Evolutionary conservation across 2,797 vertebrate species (phyloP).

Genomic region (Oryzias dopingdopingensis): DNA sequence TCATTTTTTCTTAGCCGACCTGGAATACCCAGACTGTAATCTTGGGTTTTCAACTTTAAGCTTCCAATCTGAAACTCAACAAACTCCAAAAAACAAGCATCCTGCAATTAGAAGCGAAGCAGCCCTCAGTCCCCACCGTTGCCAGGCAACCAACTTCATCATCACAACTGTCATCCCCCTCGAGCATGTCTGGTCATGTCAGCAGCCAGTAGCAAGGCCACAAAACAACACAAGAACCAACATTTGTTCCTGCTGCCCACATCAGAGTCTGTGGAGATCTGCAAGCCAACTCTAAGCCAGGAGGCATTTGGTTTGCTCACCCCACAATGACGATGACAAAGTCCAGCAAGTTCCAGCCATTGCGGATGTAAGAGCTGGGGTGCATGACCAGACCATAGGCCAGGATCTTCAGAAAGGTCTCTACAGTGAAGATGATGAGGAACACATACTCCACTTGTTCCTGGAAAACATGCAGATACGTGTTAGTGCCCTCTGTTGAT

Average conservation of each 20-base stretch:
- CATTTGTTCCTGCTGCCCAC: constrained; percentile 8
- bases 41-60: too few species aligned
- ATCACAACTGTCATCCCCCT: constrained; percentile 5
- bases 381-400: constrained; percentile 95
- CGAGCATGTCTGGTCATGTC: constrained; percentile 15
- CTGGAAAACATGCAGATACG: constrained; percentile 56
- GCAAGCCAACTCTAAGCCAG: background rate
- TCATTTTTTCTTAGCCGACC: too few species aligned
- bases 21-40: too few species aligned
- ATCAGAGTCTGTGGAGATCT: background rate
- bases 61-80: too few species aligned
- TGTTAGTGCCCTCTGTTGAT: too few species aligned
- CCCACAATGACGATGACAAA: constrained; percentile 94
- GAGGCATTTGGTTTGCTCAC: constrained; percentile 65
- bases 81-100: background rate
- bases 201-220: constrained; percentile 26
- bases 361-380: constrained; percentile 92
- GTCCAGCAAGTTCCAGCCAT: constrained; percentile 93
- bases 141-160: constrained; percentile 33
- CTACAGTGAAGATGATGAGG: constrained; percentile 92
- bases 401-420: constrained; percentile 93
- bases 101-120: background rate
- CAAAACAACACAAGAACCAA: background rate
- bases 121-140: constrained; percentile 16
- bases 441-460: constrained; percentile 96